Conservation (phyloP, 2,797 vertebrate species). For the Platalea minor region DNA sequence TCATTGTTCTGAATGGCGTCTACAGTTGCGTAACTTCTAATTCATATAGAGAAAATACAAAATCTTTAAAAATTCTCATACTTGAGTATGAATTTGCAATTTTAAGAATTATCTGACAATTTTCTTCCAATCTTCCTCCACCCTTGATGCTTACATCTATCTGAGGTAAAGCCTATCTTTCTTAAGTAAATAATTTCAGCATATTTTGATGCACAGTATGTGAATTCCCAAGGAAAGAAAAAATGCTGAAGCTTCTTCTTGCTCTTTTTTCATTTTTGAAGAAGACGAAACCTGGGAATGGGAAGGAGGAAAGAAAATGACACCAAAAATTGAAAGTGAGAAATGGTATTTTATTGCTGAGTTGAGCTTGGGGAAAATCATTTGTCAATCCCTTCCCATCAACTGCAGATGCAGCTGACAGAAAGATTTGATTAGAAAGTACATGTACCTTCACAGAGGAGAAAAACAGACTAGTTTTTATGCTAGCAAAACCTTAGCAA, state of each 20-base stretch:
- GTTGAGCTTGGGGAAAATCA: background rate
- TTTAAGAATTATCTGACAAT: background rate
- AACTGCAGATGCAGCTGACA: background rate
- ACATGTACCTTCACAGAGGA: background rate
- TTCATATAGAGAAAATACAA: background rate
- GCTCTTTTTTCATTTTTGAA: background rate
- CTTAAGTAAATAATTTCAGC: background rate
- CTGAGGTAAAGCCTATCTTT: background rate
- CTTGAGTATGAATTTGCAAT: background rate
- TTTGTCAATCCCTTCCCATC: background rate
- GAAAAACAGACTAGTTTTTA: background rate
- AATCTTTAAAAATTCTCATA: background rate
- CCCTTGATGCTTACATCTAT: background rate
- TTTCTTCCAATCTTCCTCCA: background rate
- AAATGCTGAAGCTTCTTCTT: background rate
- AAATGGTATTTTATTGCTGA: background rate
- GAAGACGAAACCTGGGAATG: background rate
- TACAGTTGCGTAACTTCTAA: background rate
- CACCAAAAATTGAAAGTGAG: constrained; percentile 8
- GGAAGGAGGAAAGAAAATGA: background rate
- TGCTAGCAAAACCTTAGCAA: background rate
- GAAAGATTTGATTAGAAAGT: background rate
- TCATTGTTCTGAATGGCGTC: background rate
- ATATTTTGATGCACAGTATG: background rate
- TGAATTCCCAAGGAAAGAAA: background rate